These are phyloP conservation scores for Eciton burchellii DNA, from an alignment of 1,140 invertebrate genomes.

Conservation along the genomic window DNA sequence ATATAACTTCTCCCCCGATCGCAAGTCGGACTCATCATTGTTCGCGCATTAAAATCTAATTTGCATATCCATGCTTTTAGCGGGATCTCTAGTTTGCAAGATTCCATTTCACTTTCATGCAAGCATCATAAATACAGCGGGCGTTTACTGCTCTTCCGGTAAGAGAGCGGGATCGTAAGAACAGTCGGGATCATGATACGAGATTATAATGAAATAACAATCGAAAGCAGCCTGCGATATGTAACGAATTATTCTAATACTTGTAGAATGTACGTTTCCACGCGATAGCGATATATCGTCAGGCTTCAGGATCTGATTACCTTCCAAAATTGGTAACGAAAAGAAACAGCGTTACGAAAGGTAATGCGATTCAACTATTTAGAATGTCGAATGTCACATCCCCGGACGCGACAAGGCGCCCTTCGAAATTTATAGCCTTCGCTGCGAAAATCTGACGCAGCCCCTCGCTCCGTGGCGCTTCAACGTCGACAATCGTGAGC, in stretches of 20 bases:
- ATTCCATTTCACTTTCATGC: background rate
- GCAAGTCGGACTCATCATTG: slow-evolving; percentile 25
- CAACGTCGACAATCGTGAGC: slow-evolving; percentile 39
- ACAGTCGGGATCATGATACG: too few relatives aligned
- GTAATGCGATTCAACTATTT: too few relatives aligned
- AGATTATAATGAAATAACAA: too few relatives aligned
- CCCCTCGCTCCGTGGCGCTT: slow-evolving; percentile 9
- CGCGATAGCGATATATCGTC: too few relatives aligned
- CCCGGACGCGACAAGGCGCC: background rate
- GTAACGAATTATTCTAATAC: too few relatives aligned
- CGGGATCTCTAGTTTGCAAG: background rate
- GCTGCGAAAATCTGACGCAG: slow-evolving; percentile 46
- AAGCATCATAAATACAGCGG: background rate
- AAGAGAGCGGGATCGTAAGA: background rate
- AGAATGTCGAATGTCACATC: too few relatives aligned
- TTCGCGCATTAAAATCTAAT: slow-evolving; percentile 23
- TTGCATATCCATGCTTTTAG: background rate
- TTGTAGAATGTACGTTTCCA: too few relatives aligned
- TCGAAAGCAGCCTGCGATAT: too few relatives aligned
- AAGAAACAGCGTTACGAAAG: too few relatives aligned
- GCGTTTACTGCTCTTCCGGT: background rate
- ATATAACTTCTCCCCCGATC: background rate
- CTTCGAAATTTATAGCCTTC: slow-evolving; percentile 34
- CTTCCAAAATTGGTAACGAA: too few relatives aligned
- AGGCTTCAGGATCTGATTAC: too few relatives aligned